These are phyloP conservation scores for Chymomyza caudatula DNA, from an alignment of 2,888 invertebrate species.

Conservation along the genomic window DNA sequence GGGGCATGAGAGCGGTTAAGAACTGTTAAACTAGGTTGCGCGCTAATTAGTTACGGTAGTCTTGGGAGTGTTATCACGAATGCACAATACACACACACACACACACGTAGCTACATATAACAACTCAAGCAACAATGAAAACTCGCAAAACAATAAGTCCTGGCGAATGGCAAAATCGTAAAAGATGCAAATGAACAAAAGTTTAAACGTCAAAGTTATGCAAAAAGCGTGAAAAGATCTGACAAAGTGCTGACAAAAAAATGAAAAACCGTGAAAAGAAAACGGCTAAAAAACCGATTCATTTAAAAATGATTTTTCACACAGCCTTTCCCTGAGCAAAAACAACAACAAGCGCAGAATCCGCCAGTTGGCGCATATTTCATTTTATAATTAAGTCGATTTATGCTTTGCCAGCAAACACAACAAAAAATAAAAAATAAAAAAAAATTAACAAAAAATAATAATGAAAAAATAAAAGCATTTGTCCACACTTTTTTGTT, in stretches of 20 bases:
- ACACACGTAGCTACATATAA: slow-evolving; percentile 5
- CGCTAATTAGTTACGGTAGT: slow-evolving; percentile 65
- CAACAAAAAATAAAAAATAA: not conserved
- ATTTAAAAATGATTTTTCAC: slow-evolving; percentile 2
- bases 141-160: slow-evolving; percentile 40
- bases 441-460: not conserved
- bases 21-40: slow-evolving; percentile 68
- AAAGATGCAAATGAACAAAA: slow-evolving; percentile 5
- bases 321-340: not conserved
- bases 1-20: slow-evolving; percentile 32
- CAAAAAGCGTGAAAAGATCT: not conserved
- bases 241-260: slow-evolving; percentile 4
- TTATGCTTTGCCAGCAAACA: not conserved
- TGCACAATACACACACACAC: slow-evolving; percentile 45
- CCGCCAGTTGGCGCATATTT: not conserved
- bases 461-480: not conserved
- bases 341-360: not conserved
- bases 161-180: slow-evolving; percentile 7
- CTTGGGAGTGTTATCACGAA: slow-evolving; percentile 53
- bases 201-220: slow-evolving; percentile 4
- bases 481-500: not conserved
- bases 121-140: slow-evolving; percentile 38
- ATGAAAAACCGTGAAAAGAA: not conserved
- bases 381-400: slow-evolving; percentile 9
- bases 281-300: slow-evolving; percentile 3